These are phyloP conservation scores for Drosophila sp. DNA, from an alignment of 1,140 invertebrate genomes.

Conservation along the genomic window DNA sequence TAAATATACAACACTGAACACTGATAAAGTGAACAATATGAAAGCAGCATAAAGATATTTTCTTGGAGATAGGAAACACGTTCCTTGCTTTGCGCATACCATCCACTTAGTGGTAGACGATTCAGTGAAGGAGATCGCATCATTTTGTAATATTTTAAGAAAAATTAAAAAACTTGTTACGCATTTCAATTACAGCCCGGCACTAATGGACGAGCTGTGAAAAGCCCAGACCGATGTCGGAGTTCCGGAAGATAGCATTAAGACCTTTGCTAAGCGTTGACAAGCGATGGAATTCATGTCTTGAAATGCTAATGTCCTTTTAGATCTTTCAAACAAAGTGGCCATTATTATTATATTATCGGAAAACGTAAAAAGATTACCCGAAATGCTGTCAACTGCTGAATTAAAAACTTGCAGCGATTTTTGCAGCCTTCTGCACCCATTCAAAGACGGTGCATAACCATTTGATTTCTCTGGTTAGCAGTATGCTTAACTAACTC, in stretches of 20 bases:
- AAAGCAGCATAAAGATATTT: slow-evolving; percentile 30
- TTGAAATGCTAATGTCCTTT: slow-evolving; percentile 22
- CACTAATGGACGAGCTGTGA: slow-evolving; percentile 16
- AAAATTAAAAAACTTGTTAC: slow-evolving; percentile 29
- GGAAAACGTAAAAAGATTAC: slow-evolving; percentile 19
- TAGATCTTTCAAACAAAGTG: slow-evolving; percentile 15
- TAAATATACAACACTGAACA: slow-evolving; percentile 30
- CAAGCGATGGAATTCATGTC: slow-evolving; percentile 23
- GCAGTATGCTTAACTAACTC: no score
- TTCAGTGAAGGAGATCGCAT: slow-evolving; percentile 19
- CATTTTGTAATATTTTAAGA: slow-evolving; percentile 23
- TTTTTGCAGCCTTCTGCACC: no score
- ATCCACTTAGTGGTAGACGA: slow-evolving; percentile 30
- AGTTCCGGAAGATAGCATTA: slow-evolving; percentile 7
- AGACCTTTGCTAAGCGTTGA: slow-evolving; percentile 8
- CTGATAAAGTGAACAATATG: slow-evolving; percentile 32
- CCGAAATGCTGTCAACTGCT: slow-evolving; percentile 1
- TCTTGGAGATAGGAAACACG: slow-evolving; percentile 22
- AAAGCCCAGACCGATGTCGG: slow-evolving; percentile 23
- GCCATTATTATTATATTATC: slow-evolving; percentile 4
- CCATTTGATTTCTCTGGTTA: no score
- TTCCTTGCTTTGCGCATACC: slow-evolving; percentile 27
- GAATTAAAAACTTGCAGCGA: no score
- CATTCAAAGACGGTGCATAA: no score
- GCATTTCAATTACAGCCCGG: slow-evolving; percentile 28